A percentile compares a stretch with the other conserved stretches of the same genome.
These are phyloP conservation scores for Plestiodon gilberti DNA, from an alignment of 2,113 vertebrate species.

Conservation along the genomic window DNA sequence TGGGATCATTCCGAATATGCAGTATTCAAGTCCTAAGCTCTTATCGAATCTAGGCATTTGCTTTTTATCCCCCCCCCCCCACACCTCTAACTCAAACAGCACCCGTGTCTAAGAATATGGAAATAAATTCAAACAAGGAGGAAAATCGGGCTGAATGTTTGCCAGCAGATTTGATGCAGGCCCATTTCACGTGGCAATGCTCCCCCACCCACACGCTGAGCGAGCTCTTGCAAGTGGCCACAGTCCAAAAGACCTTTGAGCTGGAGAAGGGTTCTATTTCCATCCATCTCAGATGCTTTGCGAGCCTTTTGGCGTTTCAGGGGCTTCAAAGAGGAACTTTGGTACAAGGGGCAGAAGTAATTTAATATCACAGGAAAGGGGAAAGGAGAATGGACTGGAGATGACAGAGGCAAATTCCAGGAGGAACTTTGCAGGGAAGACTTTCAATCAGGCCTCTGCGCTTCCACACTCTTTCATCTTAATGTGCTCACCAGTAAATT, in stretches of 20 bases:
- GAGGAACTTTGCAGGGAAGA: constrained; percentile 18
- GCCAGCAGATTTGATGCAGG: background rate
- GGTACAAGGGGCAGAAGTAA: background rate
- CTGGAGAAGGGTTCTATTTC: background rate
- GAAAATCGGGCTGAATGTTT: no score
- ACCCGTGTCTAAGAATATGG: no score
- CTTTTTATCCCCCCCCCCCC: no score
- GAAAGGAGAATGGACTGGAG: background rate
- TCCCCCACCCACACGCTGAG: no score
- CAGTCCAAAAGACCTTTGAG: background rate
- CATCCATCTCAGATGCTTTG: background rate
- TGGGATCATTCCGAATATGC: no score
- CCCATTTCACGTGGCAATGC: background rate
- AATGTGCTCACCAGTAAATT: constrained; percentile 45
- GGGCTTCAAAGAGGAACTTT: background rate
- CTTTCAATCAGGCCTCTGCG: constrained; percentile 35
- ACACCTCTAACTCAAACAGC: no score
- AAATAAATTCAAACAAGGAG: no score
- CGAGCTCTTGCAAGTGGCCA: background rate
- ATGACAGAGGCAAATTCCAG: constrained; percentile 39
- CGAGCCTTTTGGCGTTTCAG: background rate
- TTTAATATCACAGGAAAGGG: constrained; percentile 2
- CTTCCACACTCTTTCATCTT: constrained; percentile 58
- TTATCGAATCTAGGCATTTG: no score
- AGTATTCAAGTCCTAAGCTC: no score